phyloP scores from a whole-genome alignment of 37 sponge, comb jelly and placozoan species.

The Theonella swinhoei region DNA sequence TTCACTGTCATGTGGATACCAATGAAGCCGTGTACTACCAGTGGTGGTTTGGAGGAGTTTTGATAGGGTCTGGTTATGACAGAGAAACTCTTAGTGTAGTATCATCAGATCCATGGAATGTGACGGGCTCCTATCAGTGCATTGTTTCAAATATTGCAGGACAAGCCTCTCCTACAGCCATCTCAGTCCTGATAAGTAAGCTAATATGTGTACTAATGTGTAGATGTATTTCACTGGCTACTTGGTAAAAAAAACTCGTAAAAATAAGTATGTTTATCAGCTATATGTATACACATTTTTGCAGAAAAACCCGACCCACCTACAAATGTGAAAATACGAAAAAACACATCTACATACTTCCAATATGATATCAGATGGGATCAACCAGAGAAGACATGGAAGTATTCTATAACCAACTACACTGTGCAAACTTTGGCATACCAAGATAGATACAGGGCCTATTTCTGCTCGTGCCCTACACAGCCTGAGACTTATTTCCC shows the following conservation, averaged over 20 bases:
- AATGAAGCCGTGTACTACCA: background rate
- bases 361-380: background rate
- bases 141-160: conserved; percentile 17
- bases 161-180: background rate
- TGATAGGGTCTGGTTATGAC: background rate
- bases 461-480: background rate
- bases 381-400: background rate
- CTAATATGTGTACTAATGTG: background rate
- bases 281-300: no score
- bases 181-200: background rate
- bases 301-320: background rate
- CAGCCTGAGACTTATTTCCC: background rate
- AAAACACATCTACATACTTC: background rate
- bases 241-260: background rate
- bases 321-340: background rate
- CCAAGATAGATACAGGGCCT: background rate
- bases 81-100: background rate
- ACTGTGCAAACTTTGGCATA: background rate
- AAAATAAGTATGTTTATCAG: no score
- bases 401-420: background rate
- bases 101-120: background rate
- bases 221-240: background rate
- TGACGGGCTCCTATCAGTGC: conserved; percentile 9
- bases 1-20: background rate
- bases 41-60: background rate